Evolutionary conservation across 1,140 invertebrate genomes (phyloP).

Genomic region (Zaprionus lachaisei): DNA sequence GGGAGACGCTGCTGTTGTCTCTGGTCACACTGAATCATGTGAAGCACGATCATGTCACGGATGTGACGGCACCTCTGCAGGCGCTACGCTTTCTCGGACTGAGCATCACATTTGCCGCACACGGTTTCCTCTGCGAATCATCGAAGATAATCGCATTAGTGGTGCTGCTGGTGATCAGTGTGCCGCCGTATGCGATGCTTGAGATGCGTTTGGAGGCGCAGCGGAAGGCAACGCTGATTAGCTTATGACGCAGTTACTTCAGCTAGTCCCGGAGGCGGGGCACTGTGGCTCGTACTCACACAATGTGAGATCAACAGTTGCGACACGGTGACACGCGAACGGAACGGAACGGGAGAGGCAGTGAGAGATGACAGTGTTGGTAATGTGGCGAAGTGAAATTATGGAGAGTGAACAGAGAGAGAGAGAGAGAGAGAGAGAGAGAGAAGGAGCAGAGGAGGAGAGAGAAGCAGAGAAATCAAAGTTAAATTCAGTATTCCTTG

Average conservation of each 20-base stretch:
- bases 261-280: constrained; percentile 79
- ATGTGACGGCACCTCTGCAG: constrained; percentile 72
- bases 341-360: not conserved
- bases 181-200: constrained; percentile 84
- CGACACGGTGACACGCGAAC: constrained; percentile 6
- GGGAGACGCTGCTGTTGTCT: constrained; percentile 87
- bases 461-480: not conserved
- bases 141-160: constrained; percentile 82
- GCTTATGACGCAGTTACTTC: constrained; percentile 83
- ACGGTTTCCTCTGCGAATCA: constrained; percentile 81
- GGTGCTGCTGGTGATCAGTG: constrained; percentile 82
- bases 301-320: constrained; percentile 61
- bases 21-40: constrained; percentile 80
- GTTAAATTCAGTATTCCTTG: constrained; percentile 19
- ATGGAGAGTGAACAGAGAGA: not conserved
- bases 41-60: constrained; percentile 66
- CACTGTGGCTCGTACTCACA: constrained; percentile 74
- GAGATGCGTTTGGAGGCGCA: constrained; percentile 84
- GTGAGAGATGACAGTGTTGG: not conserved
- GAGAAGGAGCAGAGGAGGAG: not conserved
- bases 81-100: constrained; percentile 75
- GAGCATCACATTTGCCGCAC: constrained; percentile 78
- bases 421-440: not conserved
- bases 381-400: not conserved
- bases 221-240: constrained; percentile 79